Evolutionary conservation across 1,140 invertebrate genomes (phyloP).

Genomic region (Neodiprion virginianus): DNA sequence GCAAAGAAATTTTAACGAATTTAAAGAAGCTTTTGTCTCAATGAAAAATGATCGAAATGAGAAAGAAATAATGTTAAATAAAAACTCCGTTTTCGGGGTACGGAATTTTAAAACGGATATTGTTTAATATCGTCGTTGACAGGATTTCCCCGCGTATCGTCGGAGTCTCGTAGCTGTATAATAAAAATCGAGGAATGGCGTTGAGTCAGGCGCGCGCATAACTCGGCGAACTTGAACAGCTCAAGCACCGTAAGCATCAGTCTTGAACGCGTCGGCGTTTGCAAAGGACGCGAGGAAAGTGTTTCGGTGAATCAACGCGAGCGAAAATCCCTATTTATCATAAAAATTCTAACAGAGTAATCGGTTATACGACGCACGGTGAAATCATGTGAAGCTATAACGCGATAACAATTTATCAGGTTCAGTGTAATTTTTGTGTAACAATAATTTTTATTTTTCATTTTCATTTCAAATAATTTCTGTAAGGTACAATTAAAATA

Average conservation of each 20-base stretch:
- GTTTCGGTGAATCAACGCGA: not conserved
- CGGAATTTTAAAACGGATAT: too few species aligned
- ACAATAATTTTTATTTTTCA: too few species aligned
- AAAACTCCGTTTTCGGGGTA: not conserved
- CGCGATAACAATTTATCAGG: too few species aligned
- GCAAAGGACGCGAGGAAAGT: not conserved
- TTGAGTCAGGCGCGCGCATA: constrained; percentile 5
- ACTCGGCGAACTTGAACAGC: not conserved
- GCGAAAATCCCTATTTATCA: not conserved
- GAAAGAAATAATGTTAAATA: not conserved
- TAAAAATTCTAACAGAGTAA: not conserved
- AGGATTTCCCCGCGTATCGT: not conserved
- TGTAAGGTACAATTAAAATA: too few species aligned
- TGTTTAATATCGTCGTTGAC: not conserved
- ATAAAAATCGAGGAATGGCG: not conserved
- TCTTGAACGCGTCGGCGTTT: not conserved
- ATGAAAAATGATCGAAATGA: not conserved
- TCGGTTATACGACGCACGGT: too few species aligned
- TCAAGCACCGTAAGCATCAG: not conserved
- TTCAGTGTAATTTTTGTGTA: too few species aligned
- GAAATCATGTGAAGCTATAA: too few species aligned
- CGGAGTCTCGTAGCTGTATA: not conserved
- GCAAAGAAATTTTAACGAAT: too few species aligned
- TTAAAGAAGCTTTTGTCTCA: not conserved
- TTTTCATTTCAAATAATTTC: too few species aligned